phyloP scores from a whole-genome alignment of 2,888 invertebrate species.

The Microctonus aethiopoides region DNA sequence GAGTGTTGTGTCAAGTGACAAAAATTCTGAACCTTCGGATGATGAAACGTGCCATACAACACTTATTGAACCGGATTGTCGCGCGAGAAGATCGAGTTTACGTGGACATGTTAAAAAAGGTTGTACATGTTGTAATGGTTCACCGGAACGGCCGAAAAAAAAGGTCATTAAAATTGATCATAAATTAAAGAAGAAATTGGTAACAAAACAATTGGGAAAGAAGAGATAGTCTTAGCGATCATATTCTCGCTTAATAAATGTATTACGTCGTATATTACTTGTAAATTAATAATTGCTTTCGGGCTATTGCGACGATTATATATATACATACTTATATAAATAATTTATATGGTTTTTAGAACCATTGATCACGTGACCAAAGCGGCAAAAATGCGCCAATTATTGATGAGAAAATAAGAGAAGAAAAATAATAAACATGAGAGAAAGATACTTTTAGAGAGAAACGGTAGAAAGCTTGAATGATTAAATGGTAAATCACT shows the following conservation, averaged over 20 bases:
- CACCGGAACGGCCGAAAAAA: conserved; percentile 70
- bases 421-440: conserved; percentile 6
- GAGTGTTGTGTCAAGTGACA: conserved; percentile 53
- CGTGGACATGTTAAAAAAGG: conserved; percentile 72
- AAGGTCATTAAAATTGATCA: conserved; percentile 63
- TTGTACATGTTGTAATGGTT: conserved; percentile 74
- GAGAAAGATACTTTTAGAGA: conserved; percentile 15
- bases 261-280: conserved; percentile 30
- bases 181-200: conserved; percentile 57
- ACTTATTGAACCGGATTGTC: conserved; percentile 55
- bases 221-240: conserved; percentile 65
- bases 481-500: neutral
- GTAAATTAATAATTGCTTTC: conserved; percentile 30
- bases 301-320: neutral
- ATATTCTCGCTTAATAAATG: conserved; percentile 38
- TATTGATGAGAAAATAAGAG: conserved; percentile 25
- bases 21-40: conserved; percentile 58
- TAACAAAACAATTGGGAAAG: conserved; percentile 59
- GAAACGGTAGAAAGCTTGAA: conserved; percentile 21
- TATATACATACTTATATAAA: neutral
- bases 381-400: conserved; percentile 32
- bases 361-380: conserved; percentile 29
- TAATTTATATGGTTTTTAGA: conserved; percentile 3
- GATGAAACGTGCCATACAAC: conserved; percentile 56
- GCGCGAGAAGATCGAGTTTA: conserved; percentile 65